These are phyloP conservation scores for Cyclophora albipunctata DNA, from an alignment of 2,888 invertebrate genomes.

Conservation along the genomic window DNA sequence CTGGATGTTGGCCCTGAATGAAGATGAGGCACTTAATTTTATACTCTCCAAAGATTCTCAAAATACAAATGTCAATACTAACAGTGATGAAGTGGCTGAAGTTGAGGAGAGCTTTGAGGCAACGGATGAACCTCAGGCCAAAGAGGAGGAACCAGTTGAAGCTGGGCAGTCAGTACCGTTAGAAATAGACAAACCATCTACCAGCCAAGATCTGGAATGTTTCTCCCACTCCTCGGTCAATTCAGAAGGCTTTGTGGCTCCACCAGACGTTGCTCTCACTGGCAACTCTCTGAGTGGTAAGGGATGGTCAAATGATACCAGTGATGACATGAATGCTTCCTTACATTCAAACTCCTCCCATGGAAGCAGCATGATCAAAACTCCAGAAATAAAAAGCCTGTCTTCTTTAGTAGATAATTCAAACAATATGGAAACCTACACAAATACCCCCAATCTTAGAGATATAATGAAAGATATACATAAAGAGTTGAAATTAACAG, in stretches of 20 bases:
- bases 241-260: conserved; percentile 48
- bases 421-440: conserved; percentile 43
- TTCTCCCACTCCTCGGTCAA: conserved; percentile 48
- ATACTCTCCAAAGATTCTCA: conserved; percentile 74
- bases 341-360: conserved; percentile 70
- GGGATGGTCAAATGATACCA: conserved; percentile 79
- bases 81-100: conserved; percentile 2
- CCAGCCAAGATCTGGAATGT: conserved; percentile 38
- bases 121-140: conserved; percentile 17
- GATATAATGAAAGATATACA: conserved; percentile 76
- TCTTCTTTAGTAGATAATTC: conserved; percentile 61
- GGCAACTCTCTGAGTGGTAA: conserved; percentile 80
- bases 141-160: conserved; percentile 4
- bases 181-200: conserved; percentile 44
- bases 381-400: conserved; percentile 65
- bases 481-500: conserved; percentile 53
- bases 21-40: conserved; percentile 83
- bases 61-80: conserved; percentile 29
- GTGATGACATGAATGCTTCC: conserved; percentile 69
- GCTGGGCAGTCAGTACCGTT: conserved; percentile 19
- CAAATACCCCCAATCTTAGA: conserved; percentile 69
- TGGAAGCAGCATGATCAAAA: conserved; percentile 68
- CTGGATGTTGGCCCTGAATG: conserved; percentile 73
- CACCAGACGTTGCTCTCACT: conserved; percentile 51
- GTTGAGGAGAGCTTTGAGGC: conserved; percentile 16